A percentile compares a stretch with the other conserved stretches of the same genome.
Evolutionary conservation across 1,140 invertebrate genomes (phyloP).

Genomic region (Yoshiicerus persimilis): DNA sequence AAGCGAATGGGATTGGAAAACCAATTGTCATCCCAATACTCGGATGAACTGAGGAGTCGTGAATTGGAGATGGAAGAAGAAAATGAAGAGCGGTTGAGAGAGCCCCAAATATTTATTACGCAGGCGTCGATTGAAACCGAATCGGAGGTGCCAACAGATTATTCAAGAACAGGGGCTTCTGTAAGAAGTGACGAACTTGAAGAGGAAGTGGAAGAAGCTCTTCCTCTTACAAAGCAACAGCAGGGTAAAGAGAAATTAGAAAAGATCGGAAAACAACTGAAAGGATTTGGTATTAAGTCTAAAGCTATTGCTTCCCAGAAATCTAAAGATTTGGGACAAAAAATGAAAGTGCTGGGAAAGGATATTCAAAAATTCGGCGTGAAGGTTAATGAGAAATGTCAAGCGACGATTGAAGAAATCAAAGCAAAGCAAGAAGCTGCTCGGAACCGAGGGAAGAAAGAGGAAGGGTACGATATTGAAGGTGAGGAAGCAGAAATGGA

Average conservation of each 20-base stretch:
- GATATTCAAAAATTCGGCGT: slow-evolving; percentile 39
- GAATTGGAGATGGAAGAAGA: slow-evolving; percentile 20
- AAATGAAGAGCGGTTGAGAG: background rate
- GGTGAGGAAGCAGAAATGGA: slow-evolving; percentile 54
- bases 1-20: slow-evolving; percentile 1
- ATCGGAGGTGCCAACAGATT: background rate
- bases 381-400: slow-evolving; percentile 34
- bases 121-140: slow-evolving; percentile 40
- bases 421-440: slow-evolving; percentile 41
- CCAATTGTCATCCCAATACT: slow-evolving; percentile 36
- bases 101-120: slow-evolving; percentile 42
- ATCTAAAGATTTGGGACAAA: slow-evolving; percentile 28
- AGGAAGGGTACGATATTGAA: slow-evolving; percentile 59
- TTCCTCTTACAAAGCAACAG: background rate
- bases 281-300: slow-evolving; percentile 31
- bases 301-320: slow-evolving; percentile 39
- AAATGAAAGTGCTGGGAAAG: slow-evolving; percentile 36
- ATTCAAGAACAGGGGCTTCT: background rate
- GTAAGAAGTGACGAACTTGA: background rate
- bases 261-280: slow-evolving; percentile 32
- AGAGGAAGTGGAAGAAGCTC: background rate
- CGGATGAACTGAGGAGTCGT: slow-evolving; percentile 2
- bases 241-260: background rate
- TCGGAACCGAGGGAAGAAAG: background rate
- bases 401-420: slow-evolving; percentile 37